Percentiles rank a stretch among this genome's conserved stretches.
phyloP scores from a whole-genome alignment of 1,140 invertebrate species.

The Orius laevigatus region DNA sequence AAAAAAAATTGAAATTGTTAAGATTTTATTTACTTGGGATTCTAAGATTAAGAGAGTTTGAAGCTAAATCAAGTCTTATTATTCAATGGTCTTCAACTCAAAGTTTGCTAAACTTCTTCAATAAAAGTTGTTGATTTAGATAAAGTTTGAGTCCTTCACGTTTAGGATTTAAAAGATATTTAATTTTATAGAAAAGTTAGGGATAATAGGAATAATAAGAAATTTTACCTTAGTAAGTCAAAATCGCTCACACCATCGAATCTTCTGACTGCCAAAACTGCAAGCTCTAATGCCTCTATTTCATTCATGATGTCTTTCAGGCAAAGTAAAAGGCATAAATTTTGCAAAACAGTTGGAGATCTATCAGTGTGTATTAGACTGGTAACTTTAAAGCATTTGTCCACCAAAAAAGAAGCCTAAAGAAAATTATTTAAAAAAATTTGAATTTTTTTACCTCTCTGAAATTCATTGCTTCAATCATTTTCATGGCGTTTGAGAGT shows the following conservation, averaged over 20 bases:
- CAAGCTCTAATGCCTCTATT: conserved; percentile 18
- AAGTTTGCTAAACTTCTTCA: no score
- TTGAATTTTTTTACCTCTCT: conserved; percentile 25
- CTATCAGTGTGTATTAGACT: conserved; percentile 57
- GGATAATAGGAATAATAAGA: background rate
- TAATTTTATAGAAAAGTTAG: no score
- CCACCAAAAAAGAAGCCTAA: conserved; percentile 41
- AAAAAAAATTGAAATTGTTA: no score
- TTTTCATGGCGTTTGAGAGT: conserved; percentile 38
- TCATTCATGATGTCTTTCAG: background rate
- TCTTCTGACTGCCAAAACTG: conserved; percentile 44
- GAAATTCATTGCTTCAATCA: conserved; percentile 41
- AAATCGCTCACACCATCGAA: conserved; percentile 47
- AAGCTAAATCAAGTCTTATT: no score
- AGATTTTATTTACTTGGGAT: no score
- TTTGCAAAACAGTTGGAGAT: conserved; percentile 44
- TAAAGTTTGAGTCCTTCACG: no score
- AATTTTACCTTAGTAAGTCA: conserved; percentile 30
- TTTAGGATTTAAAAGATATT: no score
- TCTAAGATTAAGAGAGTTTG: no score
- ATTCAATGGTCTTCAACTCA: no score
- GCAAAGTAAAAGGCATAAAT: conserved; percentile 48
- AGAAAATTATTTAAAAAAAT: conserved; percentile 7
- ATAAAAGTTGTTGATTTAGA: no score
- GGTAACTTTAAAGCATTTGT: conserved; percentile 51